Evolutionary conservation across 2,113 vertebrate species (phyloP), one percentile per base, ranked within the genome.

Genomic region (Myotis lucifugus): DNA sequence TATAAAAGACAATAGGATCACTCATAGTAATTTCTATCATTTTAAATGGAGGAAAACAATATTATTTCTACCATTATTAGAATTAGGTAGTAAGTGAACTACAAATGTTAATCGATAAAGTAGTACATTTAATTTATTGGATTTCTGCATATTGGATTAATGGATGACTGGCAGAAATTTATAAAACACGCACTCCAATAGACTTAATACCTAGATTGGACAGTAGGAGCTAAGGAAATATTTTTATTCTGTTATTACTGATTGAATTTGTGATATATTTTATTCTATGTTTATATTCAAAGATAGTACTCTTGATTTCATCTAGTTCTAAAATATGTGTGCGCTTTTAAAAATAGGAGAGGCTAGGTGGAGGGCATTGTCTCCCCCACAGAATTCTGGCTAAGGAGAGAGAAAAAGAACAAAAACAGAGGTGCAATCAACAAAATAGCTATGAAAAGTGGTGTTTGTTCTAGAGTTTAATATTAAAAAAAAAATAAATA

Each of bases 31-130:
- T 96, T 87, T 92, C 78, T 95, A 61, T 94, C 52, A 90, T 5
- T 85, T 96, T 92, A 94, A 97, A 92, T 9, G 37, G 32, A 90
- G 81, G 59, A 88, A 92, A 93, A 90, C 46, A 74, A 79, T 94
- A 21, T 85, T 23, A 85, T 94, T 96, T 92, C 61, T 92, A 85
- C 52, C n/a, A 27, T 54, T 76, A 88, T 73, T 56, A 84, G 64
- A 88, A 88, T 95, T 91, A 74, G 21, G n/a, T 91, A 91, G 21
- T 77, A 92, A 93, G 86, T 93, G 88, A 96, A 73, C 34, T 79
- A 69, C 40, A 96, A 72, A 93, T 94, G 29, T 40, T 34, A 76
- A 69, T 95, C 37, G 59, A 27, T 64, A 59, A 78, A 95, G 34
- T 79, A 86, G 32, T 79, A 18, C 32, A 72, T 76, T 81, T 94